These are phyloP conservation scores for Petrosia ficiformis DNA, from an alignment of 37 sponge, comb jelly and placozoan genomes.

Conservation along the genomic window DNA sequence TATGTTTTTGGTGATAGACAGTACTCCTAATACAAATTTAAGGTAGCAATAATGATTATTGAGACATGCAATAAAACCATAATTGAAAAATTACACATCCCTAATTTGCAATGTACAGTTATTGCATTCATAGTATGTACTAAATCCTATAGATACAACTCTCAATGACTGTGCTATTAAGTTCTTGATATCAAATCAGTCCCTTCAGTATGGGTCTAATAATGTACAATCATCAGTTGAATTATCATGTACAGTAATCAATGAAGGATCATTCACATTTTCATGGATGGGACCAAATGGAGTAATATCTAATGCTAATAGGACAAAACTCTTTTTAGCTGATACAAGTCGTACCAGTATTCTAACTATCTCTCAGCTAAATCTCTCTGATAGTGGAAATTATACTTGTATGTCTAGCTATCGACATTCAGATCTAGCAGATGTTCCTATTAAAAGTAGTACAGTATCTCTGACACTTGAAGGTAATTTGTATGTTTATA, in stretches of 20 bases:
- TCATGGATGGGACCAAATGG: slow-evolving; percentile 19
- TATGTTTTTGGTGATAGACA: too few relatives aligned
- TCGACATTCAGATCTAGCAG: neutral
- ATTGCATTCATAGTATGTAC: too few relatives aligned
- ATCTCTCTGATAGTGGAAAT: neutral
- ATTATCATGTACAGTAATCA: slow-evolving; percentile 44
- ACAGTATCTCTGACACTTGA: neutral
- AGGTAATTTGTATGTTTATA: too few relatives aligned
- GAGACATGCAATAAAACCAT: too few relatives aligned
- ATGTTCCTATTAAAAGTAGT: neutral
- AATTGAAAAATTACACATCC: too few relatives aligned
- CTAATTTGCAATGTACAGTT: too few relatives aligned
- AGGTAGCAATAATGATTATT: too few relatives aligned
- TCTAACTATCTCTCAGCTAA: slow-evolving; percentile 1
- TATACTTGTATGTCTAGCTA: slow-evolving; percentile 14
- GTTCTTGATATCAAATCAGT: neutral
- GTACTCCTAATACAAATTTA: too few relatives aligned
- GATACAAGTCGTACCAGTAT: slow-evolving; percentile 51
- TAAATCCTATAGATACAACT: neutral
- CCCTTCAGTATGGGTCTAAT: neutral
- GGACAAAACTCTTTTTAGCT: neutral
- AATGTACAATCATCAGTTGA: neutral
- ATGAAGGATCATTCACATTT: slow-evolving; percentile 44
- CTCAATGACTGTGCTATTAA: neutral
- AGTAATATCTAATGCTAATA: too few relatives aligned